Evolutionary conservation across 2,888 invertebrate species (phyloP).

Genomic region (Unio delphinus): DNA sequence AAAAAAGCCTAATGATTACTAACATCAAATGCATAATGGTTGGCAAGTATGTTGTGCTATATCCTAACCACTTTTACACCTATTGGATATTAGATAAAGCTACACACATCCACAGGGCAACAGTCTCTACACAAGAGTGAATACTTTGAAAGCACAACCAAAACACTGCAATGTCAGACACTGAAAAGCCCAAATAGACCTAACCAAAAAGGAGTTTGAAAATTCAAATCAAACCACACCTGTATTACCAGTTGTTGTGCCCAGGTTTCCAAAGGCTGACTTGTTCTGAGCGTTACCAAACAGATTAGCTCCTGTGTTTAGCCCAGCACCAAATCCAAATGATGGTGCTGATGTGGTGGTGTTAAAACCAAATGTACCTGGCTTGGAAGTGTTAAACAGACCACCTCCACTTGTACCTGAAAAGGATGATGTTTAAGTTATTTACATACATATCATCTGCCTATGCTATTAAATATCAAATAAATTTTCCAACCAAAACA

Average conservation of each 20-base stretch:
- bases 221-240: constrained; percentile 12
- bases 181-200: background rate
- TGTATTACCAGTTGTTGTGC: constrained; percentile 22
- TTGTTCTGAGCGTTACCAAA: constrained; percentile 41
- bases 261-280: constrained; percentile 29
- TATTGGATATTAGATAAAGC: too few species aligned
- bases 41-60: too few species aligned
- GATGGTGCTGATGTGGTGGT: constrained; percentile 29
- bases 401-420: constrained; percentile 21
- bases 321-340: constrained; percentile 37
- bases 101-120: too few species aligned
- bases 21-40: too few species aligned
- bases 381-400: constrained; percentile 41
- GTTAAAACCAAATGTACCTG: constrained; percentile 29
- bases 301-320: constrained; percentile 33
- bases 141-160: too few species aligned
- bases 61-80: too few species aligned
- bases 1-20: too few species aligned
- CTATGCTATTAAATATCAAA: too few species aligned
- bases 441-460: too few species aligned
- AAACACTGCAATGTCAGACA: background rate
- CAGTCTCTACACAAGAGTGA: too few species aligned
- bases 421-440: background rate
- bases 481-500: too few species aligned
- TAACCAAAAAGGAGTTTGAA: background rate